Conservation (phyloP, 2,888 invertebrate genomes). For the Microctonus brassicae region DNA sequence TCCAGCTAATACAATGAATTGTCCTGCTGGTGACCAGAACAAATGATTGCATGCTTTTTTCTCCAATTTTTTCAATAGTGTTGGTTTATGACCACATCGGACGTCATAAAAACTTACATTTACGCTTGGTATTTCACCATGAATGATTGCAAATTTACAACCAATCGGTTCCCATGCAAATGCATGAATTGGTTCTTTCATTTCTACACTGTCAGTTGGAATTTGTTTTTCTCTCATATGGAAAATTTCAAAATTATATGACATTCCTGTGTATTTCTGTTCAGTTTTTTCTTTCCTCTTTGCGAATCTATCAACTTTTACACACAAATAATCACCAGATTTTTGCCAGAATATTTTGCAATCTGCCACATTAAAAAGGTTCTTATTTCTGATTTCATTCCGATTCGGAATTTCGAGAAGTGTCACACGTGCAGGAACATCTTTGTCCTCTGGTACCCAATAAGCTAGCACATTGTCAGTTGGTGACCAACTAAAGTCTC, state of each 20-base stretch:
- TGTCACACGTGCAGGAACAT: constrained; percentile 95
- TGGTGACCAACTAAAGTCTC: constrained; percentile 98
- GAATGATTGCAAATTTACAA: constrained; percentile 95
- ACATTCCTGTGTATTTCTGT: constrained; percentile 95
- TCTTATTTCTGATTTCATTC: constrained; percentile 91
- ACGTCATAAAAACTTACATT: constrained; percentile 94
- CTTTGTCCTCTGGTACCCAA: constrained; percentile 98
- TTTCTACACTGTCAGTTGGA: constrained; percentile 97
- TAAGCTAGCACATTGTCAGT: constrained; percentile 96
- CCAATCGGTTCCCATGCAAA: constrained; percentile 99
- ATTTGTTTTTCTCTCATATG: constrained; percentile 98
- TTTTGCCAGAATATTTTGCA: constrained; percentile 99
- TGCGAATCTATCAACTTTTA: constrained; percentile 90
- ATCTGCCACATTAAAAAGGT: constrained; percentile 97
- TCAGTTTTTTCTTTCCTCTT: constrained; percentile 96
- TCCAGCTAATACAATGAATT: constrained; percentile 94
- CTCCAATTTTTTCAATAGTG: constrained; percentile 81
- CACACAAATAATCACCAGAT: constrained; percentile 96
- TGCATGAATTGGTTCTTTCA: constrained; percentile 91
- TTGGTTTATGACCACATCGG: constrained; percentile 90
- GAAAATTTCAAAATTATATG: constrained; percentile 98
- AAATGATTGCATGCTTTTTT: constrained; percentile 91
- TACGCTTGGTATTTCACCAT: constrained; percentile 89
- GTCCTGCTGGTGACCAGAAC: constrained; percentile 97
- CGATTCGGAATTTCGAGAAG: constrained; percentile 92